Percentiles rank a stretch among this genome's conserved stretches.
phyloP scores from a whole-genome alignment of 2,113 vertebrate species.

The Poecile atricapillus region DNA sequence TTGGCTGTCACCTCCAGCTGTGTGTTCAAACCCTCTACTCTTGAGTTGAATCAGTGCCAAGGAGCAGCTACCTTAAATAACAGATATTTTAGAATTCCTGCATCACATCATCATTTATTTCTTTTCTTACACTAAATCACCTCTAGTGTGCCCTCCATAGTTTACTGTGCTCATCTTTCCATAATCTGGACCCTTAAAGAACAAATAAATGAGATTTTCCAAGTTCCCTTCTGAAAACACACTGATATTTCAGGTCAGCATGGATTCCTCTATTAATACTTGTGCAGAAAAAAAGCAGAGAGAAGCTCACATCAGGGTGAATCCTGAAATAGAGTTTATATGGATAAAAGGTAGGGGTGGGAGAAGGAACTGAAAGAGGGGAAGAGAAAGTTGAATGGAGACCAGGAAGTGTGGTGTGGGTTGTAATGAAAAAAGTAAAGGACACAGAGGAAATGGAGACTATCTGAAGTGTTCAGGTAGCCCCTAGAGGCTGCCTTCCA shows the following conservation, averaged over 20 bases:
- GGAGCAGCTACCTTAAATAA: neutral
- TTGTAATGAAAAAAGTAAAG: neutral
- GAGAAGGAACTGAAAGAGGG: neutral
- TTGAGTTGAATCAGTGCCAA: neutral
- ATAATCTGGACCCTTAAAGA: neutral
- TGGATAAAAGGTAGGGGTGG: neutral
- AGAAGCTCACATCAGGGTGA: neutral
- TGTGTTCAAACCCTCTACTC: neutral
- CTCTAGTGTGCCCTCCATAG: neutral
- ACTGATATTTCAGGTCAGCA: neutral
- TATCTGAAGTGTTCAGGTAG: neutral
- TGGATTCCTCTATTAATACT: neutral
- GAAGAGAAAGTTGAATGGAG: neutral
- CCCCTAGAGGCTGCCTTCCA: neutral
- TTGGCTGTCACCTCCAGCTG: neutral
- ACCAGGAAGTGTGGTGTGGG: neutral
- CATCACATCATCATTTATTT: neutral
- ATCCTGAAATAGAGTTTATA: neutral
- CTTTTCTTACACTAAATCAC: neutral
- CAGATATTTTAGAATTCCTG: neutral
- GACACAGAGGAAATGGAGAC: neutral
- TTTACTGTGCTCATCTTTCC: neutral
- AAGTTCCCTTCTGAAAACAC: neutral
- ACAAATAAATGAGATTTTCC: neutral
- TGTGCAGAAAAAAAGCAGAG: neutral